Conservation (phyloP, 2,797 vertebrate genomes). For the Clarias pachynema region DNA sequence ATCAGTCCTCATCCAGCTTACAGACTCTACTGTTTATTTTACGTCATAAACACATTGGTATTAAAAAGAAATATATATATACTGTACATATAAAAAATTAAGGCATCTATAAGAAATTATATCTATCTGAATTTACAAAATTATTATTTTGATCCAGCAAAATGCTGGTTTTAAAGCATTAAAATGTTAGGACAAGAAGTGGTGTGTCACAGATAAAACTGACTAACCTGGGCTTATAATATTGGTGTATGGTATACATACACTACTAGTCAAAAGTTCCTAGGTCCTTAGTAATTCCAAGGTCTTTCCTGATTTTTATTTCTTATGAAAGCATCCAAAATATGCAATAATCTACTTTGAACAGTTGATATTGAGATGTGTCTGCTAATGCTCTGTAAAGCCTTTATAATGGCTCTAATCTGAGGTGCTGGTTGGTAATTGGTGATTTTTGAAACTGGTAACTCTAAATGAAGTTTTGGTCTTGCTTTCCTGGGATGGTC, state of each 20-base stretch:
- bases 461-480: too few relatives aligned
- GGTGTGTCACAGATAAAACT: neutral
- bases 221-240: neutral
- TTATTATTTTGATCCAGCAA: neutral
- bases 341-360: too few relatives aligned
- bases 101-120: neutral
- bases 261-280: neutral
- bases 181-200: neutral
- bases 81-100: too few relatives aligned
- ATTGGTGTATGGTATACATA: neutral
- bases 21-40: conserved; percentile 2
- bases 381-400: too few relatives aligned
- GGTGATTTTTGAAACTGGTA: too few relatives aligned
- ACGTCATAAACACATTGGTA: neutral
- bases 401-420: too few relatives aligned
- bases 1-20: conserved; percentile 5
- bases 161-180: neutral
- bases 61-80: neutral
- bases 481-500: too few relatives aligned
- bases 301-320: too few relatives aligned
- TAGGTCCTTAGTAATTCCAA: too few relatives aligned
- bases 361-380: too few relatives aligned
- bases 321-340: too few relatives aligned
- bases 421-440: too few relatives aligned
- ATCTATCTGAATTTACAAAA: neutral